These are phyloP conservation scores for Vanacampus margaritifer DNA, from an alignment of 2,113 vertebrate species.

Conservation along the genomic window DNA sequence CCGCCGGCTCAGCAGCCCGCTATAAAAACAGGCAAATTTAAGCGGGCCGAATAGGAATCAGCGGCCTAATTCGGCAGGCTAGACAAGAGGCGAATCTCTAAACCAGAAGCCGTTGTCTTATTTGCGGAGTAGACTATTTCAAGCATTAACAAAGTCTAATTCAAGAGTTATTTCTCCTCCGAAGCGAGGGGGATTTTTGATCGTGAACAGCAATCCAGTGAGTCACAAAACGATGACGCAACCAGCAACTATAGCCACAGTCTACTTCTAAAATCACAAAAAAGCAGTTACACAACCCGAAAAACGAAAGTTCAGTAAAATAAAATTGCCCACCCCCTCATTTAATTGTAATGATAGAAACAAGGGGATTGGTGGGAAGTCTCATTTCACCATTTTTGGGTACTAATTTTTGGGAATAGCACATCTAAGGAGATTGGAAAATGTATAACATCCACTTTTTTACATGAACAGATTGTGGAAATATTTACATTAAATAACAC, in stretches of 20 bases:
- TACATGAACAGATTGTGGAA: too few relatives aligned
- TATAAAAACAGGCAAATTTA: slow-evolving; percentile 74
- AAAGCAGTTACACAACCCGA: slow-evolving; percentile 37
- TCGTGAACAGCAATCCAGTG: slow-evolving; percentile 22
- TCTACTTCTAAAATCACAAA: slow-evolving; percentile 55
- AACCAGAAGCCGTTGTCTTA: slow-evolving; percentile 20
- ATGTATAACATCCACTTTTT: too few relatives aligned
- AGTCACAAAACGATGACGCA: slow-evolving; percentile 58
- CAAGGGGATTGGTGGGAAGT: slow-evolving; percentile 47
- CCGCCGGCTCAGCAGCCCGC: slow-evolving; percentile 71
- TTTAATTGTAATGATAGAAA: slow-evolving; percentile 76
- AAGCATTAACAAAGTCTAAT: neutral
- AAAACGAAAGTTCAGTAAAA: slow-evolving; percentile 52
- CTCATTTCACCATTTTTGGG: too few relatives aligned
- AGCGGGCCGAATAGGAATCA: slow-evolving; percentile 75
- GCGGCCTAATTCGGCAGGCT: slow-evolving; percentile 36
- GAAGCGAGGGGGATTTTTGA: neutral
- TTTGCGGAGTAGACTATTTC: slow-evolving; percentile 23
- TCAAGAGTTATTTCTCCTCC: neutral
- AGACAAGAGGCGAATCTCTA: slow-evolving; percentile 39
- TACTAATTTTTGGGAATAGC: too few relatives aligned
- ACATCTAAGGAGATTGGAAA: too few relatives aligned
- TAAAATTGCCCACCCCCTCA: slow-evolving; percentile 45
- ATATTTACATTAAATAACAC: too few relatives aligned
- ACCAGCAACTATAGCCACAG: slow-evolving; percentile 59